Evolutionary conservation across 2,113 vertebrate species (phyloP).

Genomic region (Cinclus mexicanus): DNA sequence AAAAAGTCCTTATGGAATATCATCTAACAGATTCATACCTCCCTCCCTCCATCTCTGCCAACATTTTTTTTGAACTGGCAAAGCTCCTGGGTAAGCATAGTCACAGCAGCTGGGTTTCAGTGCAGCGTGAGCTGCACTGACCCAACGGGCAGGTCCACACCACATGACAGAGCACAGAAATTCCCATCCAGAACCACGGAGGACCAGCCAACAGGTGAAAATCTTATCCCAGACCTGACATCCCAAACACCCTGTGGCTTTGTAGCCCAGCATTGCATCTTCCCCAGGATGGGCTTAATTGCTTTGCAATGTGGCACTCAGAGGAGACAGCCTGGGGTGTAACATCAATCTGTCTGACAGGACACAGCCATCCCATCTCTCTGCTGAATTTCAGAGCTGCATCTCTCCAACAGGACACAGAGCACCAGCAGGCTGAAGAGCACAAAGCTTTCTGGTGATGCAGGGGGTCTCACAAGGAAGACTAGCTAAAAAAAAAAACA

Average conservation of each 20-base stretch:
- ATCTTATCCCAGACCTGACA: not conserved
- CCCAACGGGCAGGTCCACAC: not conserved
- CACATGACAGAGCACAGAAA: not conserved
- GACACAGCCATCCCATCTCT: not conserved
- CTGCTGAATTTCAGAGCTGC: not conserved
- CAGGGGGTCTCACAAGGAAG: not conserved
- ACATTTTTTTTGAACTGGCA: not conserved
- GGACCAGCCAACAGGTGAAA: not conserved
- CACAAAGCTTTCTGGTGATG: not conserved
- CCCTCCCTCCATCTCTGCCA: not conserved
- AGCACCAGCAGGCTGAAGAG: fast-evolving
- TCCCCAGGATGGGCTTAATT: not conserved
- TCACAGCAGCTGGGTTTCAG: not conserved
- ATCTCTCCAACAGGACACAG: not conserved
- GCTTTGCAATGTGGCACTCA: not conserved
- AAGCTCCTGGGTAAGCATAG: not conserved
- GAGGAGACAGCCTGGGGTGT: not conserved
- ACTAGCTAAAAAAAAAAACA: not conserved
- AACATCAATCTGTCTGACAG: not conserved
- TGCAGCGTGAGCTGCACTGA: not conserved
- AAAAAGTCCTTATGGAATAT: not conserved
- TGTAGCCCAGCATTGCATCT: not conserved
- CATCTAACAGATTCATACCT: not conserved
- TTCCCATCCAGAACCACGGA: not conserved
- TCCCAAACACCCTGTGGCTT: fast-evolving